phyloP scores from a whole-genome alignment of 2,113 vertebrate species.

The Crypturellus undulatus region DNA sequence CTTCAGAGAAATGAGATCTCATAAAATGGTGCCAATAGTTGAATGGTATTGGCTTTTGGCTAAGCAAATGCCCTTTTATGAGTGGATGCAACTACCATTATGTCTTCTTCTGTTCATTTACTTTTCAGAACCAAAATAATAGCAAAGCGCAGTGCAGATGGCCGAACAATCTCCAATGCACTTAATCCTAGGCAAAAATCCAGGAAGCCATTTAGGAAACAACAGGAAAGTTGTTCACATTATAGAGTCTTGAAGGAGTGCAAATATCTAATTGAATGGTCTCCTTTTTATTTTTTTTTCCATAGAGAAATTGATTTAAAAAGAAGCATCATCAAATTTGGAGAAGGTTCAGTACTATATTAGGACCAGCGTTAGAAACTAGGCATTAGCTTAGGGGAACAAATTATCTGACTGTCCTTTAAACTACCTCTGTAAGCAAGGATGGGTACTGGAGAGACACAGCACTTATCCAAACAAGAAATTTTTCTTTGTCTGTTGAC shows the following conservation, averaged over 20 bases:
- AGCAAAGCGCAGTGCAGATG: not conserved
- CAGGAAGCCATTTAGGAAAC: slow-evolving; percentile 28
- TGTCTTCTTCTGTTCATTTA: not conserved
- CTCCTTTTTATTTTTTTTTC: not conserved
- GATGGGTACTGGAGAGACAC: not conserved
- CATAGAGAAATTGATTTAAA: not conserved
- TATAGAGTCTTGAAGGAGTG: not conserved
- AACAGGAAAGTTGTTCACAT: not conserved
- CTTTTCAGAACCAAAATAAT: slow-evolving; percentile 27
- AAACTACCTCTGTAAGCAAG: not conserved
- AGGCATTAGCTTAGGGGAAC: not conserved
- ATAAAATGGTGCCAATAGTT: not conserved
- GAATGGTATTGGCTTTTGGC: not conserved
- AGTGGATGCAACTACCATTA: not conserved
- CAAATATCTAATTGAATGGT: not conserved
- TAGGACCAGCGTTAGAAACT: not conserved
- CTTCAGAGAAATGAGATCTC: not conserved
- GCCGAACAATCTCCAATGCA: not conserved
- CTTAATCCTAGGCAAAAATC: slow-evolving; percentile 42
- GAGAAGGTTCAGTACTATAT: not conserved
- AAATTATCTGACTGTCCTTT: not conserved
- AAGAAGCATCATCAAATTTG: not conserved
- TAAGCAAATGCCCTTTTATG: not conserved
- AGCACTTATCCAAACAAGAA: not conserved
- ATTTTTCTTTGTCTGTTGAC: not conserved